These are phyloP conservation scores for Apeira syringaria DNA, from an alignment of 2,888 invertebrate genomes.

Conservation along the genomic window DNA sequence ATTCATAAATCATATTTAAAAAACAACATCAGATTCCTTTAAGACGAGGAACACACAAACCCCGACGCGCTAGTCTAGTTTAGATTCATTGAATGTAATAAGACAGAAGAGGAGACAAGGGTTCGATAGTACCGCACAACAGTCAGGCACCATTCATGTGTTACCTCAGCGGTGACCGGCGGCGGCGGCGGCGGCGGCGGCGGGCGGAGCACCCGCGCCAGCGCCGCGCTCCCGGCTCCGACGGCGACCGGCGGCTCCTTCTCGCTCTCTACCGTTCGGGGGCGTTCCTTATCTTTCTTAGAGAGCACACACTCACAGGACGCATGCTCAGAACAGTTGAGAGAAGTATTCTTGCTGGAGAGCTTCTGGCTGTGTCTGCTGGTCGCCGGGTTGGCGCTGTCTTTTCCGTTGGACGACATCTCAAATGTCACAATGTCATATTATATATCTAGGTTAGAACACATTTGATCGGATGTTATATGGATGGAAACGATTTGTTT, in stretches of 20 bases:
- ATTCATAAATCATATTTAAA: too few relatives aligned
- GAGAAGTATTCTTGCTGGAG: constrained; percentile 71
- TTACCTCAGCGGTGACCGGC: constrained; percentile 73
- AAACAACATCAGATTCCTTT: too few relatives aligned
- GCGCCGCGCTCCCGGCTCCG: constrained; percentile 73
- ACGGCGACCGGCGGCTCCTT: constrained; percentile 79
- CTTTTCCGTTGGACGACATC: constrained; percentile 76
- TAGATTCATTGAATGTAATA: too few relatives aligned
- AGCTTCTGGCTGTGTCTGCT: constrained; percentile 76
- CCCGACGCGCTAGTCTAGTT: too few relatives aligned
- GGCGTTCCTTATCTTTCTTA: constrained; percentile 71
- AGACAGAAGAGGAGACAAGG: too few relatives aligned
- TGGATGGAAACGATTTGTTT: too few relatives aligned
- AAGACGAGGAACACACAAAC: too few relatives aligned
- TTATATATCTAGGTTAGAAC: too few relatives aligned
- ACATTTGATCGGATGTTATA: too few relatives aligned
- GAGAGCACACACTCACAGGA: constrained; percentile 77
- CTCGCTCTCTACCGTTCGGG: constrained; percentile 79
- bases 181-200: constrained; percentile 79
- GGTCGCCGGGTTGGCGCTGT: constrained; percentile 69
- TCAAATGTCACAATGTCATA: constrained; percentile 30
- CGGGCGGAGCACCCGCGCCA: too few relatives aligned
- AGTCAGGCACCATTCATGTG: too few relatives aligned
- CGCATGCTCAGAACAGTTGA: constrained; percentile 72
- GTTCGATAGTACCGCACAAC: too few relatives aligned